Percentiles rank a stretch among this genome's conserved stretches.
phyloP scores from a whole-genome alignment of 1,140 invertebrate genomes.

The Lepidostoma basale region DNA sequence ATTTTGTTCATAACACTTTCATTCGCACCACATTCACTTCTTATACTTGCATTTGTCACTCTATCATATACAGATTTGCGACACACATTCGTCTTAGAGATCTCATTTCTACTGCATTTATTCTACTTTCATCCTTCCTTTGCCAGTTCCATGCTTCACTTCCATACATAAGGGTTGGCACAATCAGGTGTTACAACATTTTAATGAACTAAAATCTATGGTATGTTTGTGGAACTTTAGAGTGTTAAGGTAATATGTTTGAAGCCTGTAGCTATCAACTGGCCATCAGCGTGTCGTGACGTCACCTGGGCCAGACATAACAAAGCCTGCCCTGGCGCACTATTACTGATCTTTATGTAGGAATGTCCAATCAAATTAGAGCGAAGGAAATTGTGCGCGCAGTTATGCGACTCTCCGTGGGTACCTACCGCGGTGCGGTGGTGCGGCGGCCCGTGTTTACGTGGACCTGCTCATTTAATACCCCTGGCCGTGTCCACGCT shows the following conservation, averaged over 20 bases:
- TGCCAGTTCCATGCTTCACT: no score
- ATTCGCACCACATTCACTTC: no score
- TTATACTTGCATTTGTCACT: no score
- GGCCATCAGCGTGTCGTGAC: no score
- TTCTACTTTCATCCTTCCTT: no score
- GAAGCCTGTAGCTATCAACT: constrained; percentile 5
- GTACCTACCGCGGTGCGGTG: not conserved
- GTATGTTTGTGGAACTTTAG: not conserved
- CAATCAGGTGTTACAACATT: no score
- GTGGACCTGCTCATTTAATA: constrained; percentile 3
- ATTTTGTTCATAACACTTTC: no score
- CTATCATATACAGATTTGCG: no score
- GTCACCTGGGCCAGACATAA: constrained; percentile 23
- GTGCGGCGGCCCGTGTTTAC: not conserved
- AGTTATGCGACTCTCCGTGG: constrained; percentile 17
- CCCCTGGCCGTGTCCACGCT: not conserved
- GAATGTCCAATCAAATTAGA: constrained; percentile 46
- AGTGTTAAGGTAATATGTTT: not conserved
- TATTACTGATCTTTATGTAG: constrained; percentile 44
- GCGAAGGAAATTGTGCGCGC: constrained; percentile 44
- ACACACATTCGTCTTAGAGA: no score
- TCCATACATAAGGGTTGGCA: no score
- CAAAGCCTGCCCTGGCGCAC: constrained; percentile 19
- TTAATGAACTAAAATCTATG: no score
- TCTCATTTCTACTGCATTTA: no score